These are phyloP conservation scores for Lasioglossum leucozonium DNA, from an alignment of 2,888 invertebrate species.

Conservation along the genomic window DNA sequence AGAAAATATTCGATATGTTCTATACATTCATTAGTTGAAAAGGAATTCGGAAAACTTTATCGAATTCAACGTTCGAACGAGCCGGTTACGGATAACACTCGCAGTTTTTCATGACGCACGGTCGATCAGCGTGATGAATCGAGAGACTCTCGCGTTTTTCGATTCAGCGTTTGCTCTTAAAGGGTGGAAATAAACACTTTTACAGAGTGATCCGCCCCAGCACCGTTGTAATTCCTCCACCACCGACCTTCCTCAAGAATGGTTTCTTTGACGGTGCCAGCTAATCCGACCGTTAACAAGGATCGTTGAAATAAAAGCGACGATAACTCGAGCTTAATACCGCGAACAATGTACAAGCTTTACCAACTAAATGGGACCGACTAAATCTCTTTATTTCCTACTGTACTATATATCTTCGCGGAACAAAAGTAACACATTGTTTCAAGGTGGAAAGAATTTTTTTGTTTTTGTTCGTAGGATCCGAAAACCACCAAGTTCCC, in stretches of 20 bases:
- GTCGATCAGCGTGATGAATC: no score
- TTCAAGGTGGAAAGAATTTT: neutral
- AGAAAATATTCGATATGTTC: no score
- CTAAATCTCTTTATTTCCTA: neutral
- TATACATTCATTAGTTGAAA: no score
- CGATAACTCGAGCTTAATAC: neutral
- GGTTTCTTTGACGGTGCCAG: neutral
- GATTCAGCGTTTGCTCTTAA: neutral
- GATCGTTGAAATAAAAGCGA: slow-evolving; percentile 1
- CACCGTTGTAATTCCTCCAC: neutral
- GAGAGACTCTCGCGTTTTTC: no score
- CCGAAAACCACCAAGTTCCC: neutral
- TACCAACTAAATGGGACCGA: no score
- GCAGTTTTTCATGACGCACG: no score
- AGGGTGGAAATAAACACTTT: neutral
- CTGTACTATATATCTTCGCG: neutral
- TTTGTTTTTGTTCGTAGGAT: no score
- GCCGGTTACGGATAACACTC: no score
- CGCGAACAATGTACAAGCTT: neutral
- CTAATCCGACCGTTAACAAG: slow-evolving; percentile 1
- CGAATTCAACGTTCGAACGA: no score
- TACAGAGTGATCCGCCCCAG: neutral
- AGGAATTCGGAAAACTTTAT: no score
- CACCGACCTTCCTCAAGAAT: neutral
- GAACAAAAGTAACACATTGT: neutral